Evolutionary conservation across 1,140 invertebrate species (phyloP).

Genomic region (Zaprionus vittiger): DNA sequence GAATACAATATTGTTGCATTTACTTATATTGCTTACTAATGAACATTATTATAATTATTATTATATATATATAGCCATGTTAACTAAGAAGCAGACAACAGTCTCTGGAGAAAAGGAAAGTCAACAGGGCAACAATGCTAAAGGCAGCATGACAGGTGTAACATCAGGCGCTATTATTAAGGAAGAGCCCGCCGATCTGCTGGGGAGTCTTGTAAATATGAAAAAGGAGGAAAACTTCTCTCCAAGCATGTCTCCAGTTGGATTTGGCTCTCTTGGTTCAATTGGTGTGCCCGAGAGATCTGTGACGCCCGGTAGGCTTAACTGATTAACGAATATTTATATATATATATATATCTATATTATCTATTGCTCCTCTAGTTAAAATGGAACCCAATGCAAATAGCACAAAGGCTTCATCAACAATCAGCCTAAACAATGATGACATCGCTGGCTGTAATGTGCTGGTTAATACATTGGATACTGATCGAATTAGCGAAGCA

Average conservation of each 20-base stretch:
- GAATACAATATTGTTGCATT: too few species aligned
- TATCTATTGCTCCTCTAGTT: constrained; percentile 36
- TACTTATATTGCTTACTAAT: too few species aligned
- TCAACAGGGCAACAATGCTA: constrained; percentile 19
- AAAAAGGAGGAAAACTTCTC: constrained; percentile 76
- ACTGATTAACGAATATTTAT: background rate
- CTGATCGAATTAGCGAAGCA: constrained; percentile 51
- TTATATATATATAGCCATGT: background rate
- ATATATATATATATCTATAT: background rate
- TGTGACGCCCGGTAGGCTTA: constrained; percentile 48
- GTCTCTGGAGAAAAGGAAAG: constrained; percentile 16
- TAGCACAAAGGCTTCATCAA: constrained; percentile 45
- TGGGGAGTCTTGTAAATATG: constrained; percentile 65
- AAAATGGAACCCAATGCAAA: constrained; percentile 56
- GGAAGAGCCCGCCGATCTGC: constrained; percentile 59
- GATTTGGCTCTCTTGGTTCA: constrained; percentile 70
- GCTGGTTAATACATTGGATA: constrained; percentile 27
- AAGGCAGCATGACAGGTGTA: background rate
- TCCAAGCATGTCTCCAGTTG: constrained; percentile 72
- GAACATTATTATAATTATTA: too few species aligned
- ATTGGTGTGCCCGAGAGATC: constrained; percentile 49
- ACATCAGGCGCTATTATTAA: constrained; percentile 44
- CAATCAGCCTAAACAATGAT: constrained; percentile 44
- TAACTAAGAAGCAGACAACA: background rate
- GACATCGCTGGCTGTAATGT: constrained; percentile 48